Percentiles rank a stretch among this genome's conserved stretches.
phyloP scores from a whole-genome alignment of 2,888 invertebrate genomes.

The Mimumesa dahlbomi region DNA sequence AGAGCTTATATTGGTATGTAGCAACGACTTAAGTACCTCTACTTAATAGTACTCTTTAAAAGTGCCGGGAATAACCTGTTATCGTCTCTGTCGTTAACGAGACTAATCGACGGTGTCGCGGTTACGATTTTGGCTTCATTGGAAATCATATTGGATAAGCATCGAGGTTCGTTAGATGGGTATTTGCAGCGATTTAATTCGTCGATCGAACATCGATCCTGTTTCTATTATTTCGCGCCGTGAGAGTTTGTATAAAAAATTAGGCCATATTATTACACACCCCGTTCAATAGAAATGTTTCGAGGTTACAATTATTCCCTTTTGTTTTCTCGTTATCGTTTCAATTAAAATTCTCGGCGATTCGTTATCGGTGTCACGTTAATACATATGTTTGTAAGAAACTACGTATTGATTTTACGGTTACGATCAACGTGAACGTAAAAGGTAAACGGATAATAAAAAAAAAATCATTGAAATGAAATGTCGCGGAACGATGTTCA shows the following conservation, averaged over 20 bases:
- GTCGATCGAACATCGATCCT: slow-evolving; percentile 54
- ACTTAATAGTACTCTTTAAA: slow-evolving; percentile 71
- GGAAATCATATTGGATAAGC: slow-evolving; percentile 54
- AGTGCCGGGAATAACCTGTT: slow-evolving; percentile 67
- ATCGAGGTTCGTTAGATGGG: slow-evolving; percentile 48
- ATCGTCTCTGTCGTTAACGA: slow-evolving; percentile 50
- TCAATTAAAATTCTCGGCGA: not conserved
- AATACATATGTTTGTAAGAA: no score
- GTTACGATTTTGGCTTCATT: slow-evolving; percentile 41
- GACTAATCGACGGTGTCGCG: slow-evolving; percentile 41
- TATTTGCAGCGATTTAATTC: slow-evolving; percentile 43
- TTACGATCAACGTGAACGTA: slow-evolving; percentile 9
- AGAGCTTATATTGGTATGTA: slow-evolving; percentile 78
- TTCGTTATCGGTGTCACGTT: not conserved
- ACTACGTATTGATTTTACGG: no score
- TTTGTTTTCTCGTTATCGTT: no score
- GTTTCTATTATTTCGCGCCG: slow-evolving; percentile 15
- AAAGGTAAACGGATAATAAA: not conserved
- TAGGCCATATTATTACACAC: slow-evolving; percentile 42
- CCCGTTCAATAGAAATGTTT: no score
- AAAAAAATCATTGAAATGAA: slow-evolving; percentile 1
- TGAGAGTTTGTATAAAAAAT: slow-evolving; percentile 32
- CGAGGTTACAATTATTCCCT: no score
- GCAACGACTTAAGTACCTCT: slow-evolving; percentile 77
- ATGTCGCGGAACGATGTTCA: slow-evolving; percentile 47